Percentiles rank a stretch among this genome's conserved stretches.
Evolutionary conservation across 1,140 invertebrate genomes (phyloP).

Genomic region (Cylas formicarius): DNA sequence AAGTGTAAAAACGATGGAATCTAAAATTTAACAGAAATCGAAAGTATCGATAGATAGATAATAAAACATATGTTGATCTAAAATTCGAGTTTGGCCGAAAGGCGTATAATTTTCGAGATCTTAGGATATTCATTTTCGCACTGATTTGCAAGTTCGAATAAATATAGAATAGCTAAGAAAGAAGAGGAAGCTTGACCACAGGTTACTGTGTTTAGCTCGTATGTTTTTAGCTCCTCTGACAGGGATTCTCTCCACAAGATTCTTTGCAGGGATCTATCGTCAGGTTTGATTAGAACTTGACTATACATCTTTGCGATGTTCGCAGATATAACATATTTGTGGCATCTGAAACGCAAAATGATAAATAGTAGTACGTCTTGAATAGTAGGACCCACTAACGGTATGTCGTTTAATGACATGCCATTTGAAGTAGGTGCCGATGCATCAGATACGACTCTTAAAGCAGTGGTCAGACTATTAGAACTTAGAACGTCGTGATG

Average conservation of each 20-base stretch:
- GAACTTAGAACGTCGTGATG: no score
- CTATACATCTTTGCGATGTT: slow-evolving; percentile 37
- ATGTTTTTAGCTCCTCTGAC: slow-evolving; percentile 5
- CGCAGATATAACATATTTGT: slow-evolving; percentile 23
- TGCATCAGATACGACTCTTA: no score
- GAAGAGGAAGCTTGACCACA: slow-evolving; percentile 9
- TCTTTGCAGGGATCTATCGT: slow-evolving; percentile 5
- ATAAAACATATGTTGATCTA: no score
- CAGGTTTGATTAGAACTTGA: slow-evolving; percentile 14
- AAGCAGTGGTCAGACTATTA: no score
- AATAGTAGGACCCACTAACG: slow-evolving; percentile 37
- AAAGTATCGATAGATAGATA: no score
- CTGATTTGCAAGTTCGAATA: slow-evolving; percentile 11
- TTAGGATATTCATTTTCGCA: no score
- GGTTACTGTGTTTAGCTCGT: slow-evolving; percentile 14
- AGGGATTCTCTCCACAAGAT: slow-evolving; percentile 11
- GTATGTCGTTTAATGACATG: slow-evolving; percentile 38
- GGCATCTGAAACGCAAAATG: slow-evolving; percentile 34
- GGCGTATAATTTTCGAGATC: no score
- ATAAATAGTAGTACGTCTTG: slow-evolving; percentile 38
- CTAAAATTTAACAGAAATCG: no score
- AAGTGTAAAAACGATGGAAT: no score
- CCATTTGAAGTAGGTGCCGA: slow-evolving; percentile 18
- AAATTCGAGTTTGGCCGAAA: no score
- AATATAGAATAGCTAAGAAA: slow-evolving; percentile 12